A percentile compares a stretch with the other conserved stretches of the same genome.
Evolutionary conservation across 2,113 vertebrate species (phyloP).

Genomic region (Rhegmatorhina hoffmannsi): DNA sequence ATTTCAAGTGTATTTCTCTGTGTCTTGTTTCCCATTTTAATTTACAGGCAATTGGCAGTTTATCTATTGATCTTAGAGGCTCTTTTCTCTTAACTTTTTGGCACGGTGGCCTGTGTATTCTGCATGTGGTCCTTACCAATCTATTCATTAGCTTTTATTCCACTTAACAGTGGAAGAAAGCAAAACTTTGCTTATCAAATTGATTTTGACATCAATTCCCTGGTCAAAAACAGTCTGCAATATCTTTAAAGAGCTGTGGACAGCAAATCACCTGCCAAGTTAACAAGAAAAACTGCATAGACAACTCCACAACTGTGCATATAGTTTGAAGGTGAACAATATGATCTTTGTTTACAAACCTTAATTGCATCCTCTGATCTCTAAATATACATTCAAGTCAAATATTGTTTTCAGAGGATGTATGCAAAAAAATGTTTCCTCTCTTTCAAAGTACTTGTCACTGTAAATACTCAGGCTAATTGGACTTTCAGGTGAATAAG

Average conservation of each 20-base stretch:
- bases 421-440: not conserved
- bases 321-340: not conserved
- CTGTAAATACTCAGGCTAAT: not conserved
- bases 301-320: not conserved
- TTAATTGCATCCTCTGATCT: not conserved
- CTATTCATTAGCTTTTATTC: not conserved
- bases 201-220: slow-evolving; percentile 37
- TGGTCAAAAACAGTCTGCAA: not conserved
- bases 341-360: not conserved
- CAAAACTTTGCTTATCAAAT: not conserved
- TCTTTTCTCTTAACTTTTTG: not conserved
- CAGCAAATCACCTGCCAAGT: not conserved
- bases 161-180: not conserved
- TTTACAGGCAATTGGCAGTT: not conserved
- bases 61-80: not conserved
- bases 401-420: not conserved
- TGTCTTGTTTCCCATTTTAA: not conserved
- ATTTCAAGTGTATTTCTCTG: not conserved
- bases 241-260: not conserved
- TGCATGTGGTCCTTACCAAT: not conserved
- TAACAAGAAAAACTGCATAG: not conserved
- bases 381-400: not conserved
- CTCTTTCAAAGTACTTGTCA: not conserved
- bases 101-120: not conserved
- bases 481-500: not conserved